A percentile compares a stretch with the other conserved stretches of the same genome.
phyloP scores from a whole-genome alignment of 2,888 invertebrate genomes.

The Sialis lutaria region DNA sequence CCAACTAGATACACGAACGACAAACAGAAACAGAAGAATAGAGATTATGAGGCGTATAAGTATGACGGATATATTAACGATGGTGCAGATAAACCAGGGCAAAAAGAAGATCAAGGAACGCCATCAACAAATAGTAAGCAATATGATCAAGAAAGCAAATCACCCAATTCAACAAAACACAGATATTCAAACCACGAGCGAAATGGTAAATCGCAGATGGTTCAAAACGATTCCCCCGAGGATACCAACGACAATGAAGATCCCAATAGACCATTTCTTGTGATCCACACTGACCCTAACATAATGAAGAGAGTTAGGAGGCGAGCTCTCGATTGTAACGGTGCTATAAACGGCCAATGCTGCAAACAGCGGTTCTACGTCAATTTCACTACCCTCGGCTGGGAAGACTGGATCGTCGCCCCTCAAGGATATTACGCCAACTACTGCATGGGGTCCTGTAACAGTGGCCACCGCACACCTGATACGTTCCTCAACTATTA shows the following conservation, averaged over 20 bases:
- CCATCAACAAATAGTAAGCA: background rate
- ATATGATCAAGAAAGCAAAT: background rate
- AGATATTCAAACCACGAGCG: constrained; percentile 4
- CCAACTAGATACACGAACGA: background rate
- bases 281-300: constrained; percentile 58
- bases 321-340: constrained; percentile 69
- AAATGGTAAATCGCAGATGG: background rate
- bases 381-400: constrained; percentile 76
- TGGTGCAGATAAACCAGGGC: background rate
- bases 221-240: background rate
- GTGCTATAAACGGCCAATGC: constrained; percentile 54
- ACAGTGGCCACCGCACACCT: constrained; percentile 54
- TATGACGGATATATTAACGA: constrained; percentile 3
- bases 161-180: background rate
- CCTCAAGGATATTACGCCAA: constrained; percentile 85
- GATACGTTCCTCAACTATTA: constrained; percentile 76
- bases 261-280: constrained; percentile 65
- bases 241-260: constrained; percentile 20
- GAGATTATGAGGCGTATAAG: constrained; percentile 1
- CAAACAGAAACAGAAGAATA: constrained; percentile 1
- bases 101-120: background rate
- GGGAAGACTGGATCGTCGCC: constrained; percentile 91
- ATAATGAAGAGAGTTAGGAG: constrained; percentile 54
- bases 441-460: constrained; percentile 82
- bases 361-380: constrained; percentile 84